phyloP scores from a whole-genome alignment of 2,113 vertebrate genomes.

The Brachypteracias leptosomus region DNA sequence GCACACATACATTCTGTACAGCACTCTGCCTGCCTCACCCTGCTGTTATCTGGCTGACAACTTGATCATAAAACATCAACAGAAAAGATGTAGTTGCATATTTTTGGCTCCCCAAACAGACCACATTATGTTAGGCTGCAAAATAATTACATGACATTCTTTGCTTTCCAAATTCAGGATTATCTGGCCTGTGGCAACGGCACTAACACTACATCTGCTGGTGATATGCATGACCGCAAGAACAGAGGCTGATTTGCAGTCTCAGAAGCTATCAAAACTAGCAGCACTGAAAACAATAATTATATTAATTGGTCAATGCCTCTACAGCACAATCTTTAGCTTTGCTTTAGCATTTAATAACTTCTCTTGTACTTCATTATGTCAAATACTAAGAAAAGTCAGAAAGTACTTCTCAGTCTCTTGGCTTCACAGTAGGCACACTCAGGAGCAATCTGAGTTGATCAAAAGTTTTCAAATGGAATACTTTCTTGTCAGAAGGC shows the following conservation, averaged over 20 bases:
- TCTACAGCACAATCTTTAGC: neutral
- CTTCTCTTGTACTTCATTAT: neutral
- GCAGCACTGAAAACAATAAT: constrained; percentile 9
- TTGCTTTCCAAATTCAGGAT: constrained; percentile 47
- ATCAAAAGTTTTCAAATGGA: neutral
- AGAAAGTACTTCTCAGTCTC: neutral
- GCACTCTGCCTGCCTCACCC: neutral
- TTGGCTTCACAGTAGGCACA: neutral
- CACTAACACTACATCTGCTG: constrained; percentile 47
- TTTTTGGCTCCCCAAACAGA: constrained; percentile 13
- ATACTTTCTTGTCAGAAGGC: neutral
- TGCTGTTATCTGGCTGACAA: neutral
- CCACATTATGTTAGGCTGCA: constrained; percentile 1
- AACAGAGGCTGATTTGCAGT: constrained; percentile 19
- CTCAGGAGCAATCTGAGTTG: neutral
- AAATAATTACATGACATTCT: constrained; percentile 50
- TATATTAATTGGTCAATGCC: constrained; percentile 10
- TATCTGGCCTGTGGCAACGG: constrained; percentile 38
- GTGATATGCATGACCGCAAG: constrained; percentile 24
- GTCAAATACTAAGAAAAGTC: neutral
- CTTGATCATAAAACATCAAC: constrained; percentile 22
- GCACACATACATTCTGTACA: neutral
- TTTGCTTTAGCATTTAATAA: neutral
- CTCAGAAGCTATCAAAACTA: constrained; percentile 13
- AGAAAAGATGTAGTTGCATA: neutral